These are phyloP conservation scores for Euzophera pinguis DNA, from an alignment of 2,888 invertebrate genomes.

Conservation along the genomic window DNA sequence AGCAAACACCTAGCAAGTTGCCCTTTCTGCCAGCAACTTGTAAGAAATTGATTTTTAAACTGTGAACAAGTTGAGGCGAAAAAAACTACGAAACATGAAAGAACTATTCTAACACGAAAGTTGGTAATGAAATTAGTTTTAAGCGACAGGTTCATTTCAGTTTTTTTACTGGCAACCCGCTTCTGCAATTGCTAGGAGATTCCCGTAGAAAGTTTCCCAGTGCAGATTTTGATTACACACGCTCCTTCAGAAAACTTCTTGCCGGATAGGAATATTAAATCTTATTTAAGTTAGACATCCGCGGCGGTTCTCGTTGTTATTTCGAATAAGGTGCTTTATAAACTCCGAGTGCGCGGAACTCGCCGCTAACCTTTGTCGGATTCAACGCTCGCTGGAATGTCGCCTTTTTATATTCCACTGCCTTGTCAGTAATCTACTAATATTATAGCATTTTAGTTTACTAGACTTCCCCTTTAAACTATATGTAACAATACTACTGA, in stretches of 20 bases:
- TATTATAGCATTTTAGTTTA: slow-evolving; percentile 34
- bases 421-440: slow-evolving; percentile 40
- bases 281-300: slow-evolving; percentile 78
- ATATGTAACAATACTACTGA: slow-evolving; percentile 21
- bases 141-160: slow-evolving; percentile 77
- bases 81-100: slow-evolving; percentile 63
- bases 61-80: slow-evolving; percentile 58
- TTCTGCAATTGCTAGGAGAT: slow-evolving; percentile 69
- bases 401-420: slow-evolving; percentile 34
- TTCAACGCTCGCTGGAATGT: slow-evolving; percentile 36
- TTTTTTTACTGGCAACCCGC: slow-evolving; percentile 66
- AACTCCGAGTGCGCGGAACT: slow-evolving; percentile 53
- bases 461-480: slow-evolving; percentile 25
- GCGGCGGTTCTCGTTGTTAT: slow-evolving; percentile 72
- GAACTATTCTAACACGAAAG: slow-evolving; percentile 72
- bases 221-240: slow-evolving; percentile 79
- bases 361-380: slow-evolving; percentile 46
- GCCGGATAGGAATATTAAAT: slow-evolving; percentile 78
- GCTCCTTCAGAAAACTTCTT: slow-evolving; percentile 73
- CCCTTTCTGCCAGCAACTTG: slow-evolving; percentile 52
- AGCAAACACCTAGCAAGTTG: slow-evolving; percentile 68
- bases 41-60: slow-evolving; percentile 76
- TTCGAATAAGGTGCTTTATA: slow-evolving; percentile 75
- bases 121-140: slow-evolving; percentile 76
- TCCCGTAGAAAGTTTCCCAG: slow-evolving; percentile 65